These are phyloP conservation scores for Drosophila persimilis DNA, from an alignment of 1,140 invertebrate species.

Conservation along the genomic window DNA sequence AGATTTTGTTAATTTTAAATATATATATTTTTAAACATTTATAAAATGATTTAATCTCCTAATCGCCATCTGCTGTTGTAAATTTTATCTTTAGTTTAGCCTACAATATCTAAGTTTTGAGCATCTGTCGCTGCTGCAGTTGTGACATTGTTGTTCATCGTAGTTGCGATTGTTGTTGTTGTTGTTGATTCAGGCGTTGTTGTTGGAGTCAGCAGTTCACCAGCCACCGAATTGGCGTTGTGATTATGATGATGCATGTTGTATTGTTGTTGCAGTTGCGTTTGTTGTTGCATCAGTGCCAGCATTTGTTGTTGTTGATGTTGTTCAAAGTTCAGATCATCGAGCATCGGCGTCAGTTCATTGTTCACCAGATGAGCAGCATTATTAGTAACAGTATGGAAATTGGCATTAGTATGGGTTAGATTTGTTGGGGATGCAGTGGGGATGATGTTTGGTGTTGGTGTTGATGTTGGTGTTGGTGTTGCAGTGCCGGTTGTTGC, in stretches of 20 bases:
- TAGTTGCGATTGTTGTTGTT: slow-evolving; percentile 40
- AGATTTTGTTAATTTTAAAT: slow-evolving; percentile 45
- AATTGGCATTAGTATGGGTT: slow-evolving; percentile 81
- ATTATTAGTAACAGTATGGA: slow-evolving; percentile 78
- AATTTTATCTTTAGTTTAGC: slow-evolving; percentile 64
- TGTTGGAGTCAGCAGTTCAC: slow-evolving; percentile 48
- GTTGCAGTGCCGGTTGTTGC: slow-evolving; percentile 13
- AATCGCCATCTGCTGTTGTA: slow-evolving; percentile 11
- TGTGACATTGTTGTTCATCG: slow-evolving; percentile 52
- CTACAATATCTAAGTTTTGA: slow-evolving; percentile 83
- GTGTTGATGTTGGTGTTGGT: slow-evolving; percentile 31
- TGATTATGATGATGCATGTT: slow-evolving; percentile 62
- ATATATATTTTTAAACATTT: slow-evolving; percentile 69
- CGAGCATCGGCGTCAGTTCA: slow-evolving; percentile 17
- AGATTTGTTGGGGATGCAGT: slow-evolving; percentile 55
- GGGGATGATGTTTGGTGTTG: slow-evolving; percentile 32
- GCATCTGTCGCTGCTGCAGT: slow-evolving; percentile 80
- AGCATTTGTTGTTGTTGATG: slow-evolving; percentile 78
- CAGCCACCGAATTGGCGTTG: slow-evolving; percentile 49
- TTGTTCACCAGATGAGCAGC: slow-evolving; percentile 60
- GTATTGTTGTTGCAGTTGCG: slow-evolving; percentile 79
- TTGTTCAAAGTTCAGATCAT: slow-evolving; percentile 35
- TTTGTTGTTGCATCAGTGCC: slow-evolving; percentile 76
- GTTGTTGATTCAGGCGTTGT: slow-evolving; percentile 34
- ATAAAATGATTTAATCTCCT: slow-evolving; percentile 58